Evolutionary conservation across 2,888 invertebrate species (phyloP), one percentile per base, ranked within the genome.

Genomic region (Sipunculus nudus): DNA sequence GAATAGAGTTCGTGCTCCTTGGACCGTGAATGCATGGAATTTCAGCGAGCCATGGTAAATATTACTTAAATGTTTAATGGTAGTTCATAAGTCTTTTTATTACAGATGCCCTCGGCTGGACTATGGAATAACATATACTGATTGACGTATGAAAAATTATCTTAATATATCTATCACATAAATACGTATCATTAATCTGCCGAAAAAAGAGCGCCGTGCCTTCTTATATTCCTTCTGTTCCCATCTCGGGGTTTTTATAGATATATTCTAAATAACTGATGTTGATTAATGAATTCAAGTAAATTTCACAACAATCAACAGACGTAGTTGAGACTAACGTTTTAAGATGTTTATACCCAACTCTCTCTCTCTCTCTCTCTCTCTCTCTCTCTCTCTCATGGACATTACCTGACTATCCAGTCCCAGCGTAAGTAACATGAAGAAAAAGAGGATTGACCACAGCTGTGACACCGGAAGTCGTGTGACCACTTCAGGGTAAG

Each of bases 401-500:
- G n/a, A n/a, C n/a, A n/a, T 41, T 26, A 67, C 68, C 67, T 68
- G 68, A 41, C 65, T 63, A 55, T 71, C 71, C 2, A 71, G 54
- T 23, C 67, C 71, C 3, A 71, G 59, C 13, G 63, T 67, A 31
- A 71, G 41, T n/a, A 71, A 49, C 69, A 71, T 71, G 47, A 69
- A 53, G 57, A 70, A 79, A 71, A 79, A 78, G 26, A 79, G 70
- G 1, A 75, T 72, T 2, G 77, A 70, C 79, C 78, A 79, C 0
- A 78, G 69, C 41, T 78, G 79, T 6, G 78, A 73, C 2, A 73
- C 43, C 1, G 75, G 74, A 53, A 79, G 71, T 28, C 67, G 67
- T 0, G 73, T 72, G 23, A 79, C 73, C 25, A 77, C 76, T 57
- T 79, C 78, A n/a, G 79, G 78, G 55, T 79, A 79, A 0, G 75